These are phyloP conservation scores for Gastrophysa polygoni DNA, from an alignment of 2,888 invertebrate species.

Conservation along the genomic window DNA sequence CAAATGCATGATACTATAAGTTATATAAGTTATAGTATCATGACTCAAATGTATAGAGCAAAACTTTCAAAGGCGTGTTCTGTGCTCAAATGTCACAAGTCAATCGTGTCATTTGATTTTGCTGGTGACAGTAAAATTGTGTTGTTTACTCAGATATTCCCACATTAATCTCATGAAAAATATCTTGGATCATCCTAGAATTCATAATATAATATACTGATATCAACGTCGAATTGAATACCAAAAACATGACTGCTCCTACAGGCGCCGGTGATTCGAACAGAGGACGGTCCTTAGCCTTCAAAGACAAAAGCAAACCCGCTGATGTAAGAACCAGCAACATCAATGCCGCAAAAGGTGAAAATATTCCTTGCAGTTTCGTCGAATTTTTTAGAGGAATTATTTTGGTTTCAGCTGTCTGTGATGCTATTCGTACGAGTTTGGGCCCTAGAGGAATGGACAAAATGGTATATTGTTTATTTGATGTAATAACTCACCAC, in stretches of 20 bases:
- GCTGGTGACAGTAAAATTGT: too few species aligned
- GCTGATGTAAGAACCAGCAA: constrained; percentile 93
- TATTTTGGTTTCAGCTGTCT: constrained; percentile 78
- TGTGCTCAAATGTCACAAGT: too few species aligned
- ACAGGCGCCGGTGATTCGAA: constrained; percentile 59
- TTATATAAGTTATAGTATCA: too few species aligned
- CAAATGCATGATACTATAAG: too few species aligned
- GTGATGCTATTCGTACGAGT: constrained; percentile 98
- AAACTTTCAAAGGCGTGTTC: too few species aligned
- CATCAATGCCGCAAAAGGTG: constrained; percentile 97
- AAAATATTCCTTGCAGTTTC: not conserved
- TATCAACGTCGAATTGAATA: not conserved
- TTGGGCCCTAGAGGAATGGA: constrained; percentile 99
- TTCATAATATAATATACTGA: not conserved
- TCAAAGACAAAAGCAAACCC: constrained; percentile 93
- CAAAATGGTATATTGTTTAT: constrained; percentile 86
- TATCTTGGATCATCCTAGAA: constrained; percentile 1
- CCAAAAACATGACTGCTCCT: constrained; percentile 57
- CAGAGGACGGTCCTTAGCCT: constrained; percentile 63
- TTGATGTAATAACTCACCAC: too few species aligned
- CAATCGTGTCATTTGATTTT: too few species aligned
- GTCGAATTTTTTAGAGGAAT: constrained; percentile 15
- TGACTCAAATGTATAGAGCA: too few species aligned
- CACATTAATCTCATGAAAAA: not conserved
- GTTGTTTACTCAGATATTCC: not conserved